Conservation (phyloP, 2,797 vertebrate species). For the Rhincodon typus region DNA sequence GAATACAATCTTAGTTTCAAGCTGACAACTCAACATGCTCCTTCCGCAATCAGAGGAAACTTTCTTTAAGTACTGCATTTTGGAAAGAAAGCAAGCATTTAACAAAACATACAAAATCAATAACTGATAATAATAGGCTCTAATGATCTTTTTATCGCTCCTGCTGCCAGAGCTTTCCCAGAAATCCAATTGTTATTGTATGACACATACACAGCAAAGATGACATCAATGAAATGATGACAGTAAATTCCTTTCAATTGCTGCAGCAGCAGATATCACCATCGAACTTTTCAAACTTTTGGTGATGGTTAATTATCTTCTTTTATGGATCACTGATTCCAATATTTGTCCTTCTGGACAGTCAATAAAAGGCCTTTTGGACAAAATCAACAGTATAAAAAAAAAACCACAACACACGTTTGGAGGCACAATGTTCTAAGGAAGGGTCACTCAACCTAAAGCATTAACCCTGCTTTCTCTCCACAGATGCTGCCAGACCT, state of each 20-base stretch:
- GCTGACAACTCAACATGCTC: background rate
- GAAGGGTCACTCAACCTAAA: too few relatives aligned
- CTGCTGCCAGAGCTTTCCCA: background rate
- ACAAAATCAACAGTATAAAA: background rate
- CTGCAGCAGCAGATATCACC: background rate
- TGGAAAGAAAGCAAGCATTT: background rate
- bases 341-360: background rate
- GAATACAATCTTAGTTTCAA: background rate
- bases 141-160: background rate
- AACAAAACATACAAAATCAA: slow-evolving; percentile 28
- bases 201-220: background rate
- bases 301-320: background rate
- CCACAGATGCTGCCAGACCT: too few relatives aligned
- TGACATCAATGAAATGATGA: background rate
- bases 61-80: background rate
- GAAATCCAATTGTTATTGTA: background rate
- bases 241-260: background rate
- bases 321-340: background rate
- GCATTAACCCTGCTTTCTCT: too few relatives aligned
- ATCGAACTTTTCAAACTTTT: background rate
- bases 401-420: background rate
- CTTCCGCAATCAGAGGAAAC: background rate
- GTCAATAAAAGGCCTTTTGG: background rate
- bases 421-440: background rate
- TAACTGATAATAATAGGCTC: background rate